phyloP scores from a whole-genome alignment of 2,888 invertebrate species.

The Cryptus armator region DNA sequence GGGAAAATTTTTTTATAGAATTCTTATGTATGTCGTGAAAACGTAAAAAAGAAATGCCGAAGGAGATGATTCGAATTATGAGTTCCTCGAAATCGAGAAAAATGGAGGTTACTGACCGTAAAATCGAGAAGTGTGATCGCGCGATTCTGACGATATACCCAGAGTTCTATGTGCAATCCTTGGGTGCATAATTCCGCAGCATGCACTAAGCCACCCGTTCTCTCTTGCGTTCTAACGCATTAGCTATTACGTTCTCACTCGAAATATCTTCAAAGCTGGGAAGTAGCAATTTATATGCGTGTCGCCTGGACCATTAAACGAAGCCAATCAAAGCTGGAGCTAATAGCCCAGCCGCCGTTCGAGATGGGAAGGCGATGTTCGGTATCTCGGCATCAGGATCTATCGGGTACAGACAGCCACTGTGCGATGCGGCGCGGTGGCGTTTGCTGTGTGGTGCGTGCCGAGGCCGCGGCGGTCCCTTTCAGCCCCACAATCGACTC shows the following conservation, averaged over 20 bases:
- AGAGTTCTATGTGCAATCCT: conserved; percentile 12
- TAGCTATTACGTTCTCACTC: conserved; percentile 70
- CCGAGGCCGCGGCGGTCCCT: conserved; percentile 74
- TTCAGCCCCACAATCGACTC: conserved; percentile 83
- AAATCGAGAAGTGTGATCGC: conserved; percentile 48
- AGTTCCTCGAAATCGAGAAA: neutral
- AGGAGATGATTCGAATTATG: neutral
- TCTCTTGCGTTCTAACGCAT: conserved; percentile 25
- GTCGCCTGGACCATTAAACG: conserved; percentile 84
- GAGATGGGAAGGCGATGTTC: conserved; percentile 80
- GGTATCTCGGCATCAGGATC: conserved; percentile 83
- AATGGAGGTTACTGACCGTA: neutral
- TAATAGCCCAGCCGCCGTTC: conserved; percentile 80
- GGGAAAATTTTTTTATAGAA: too few relatives aligned
- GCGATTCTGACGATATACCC: conserved; percentile 1
- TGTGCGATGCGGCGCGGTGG: conserved; percentile 61
- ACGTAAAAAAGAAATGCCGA: neutral
- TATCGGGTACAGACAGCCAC: conserved; percentile 81
- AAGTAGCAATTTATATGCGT: conserved; percentile 84
- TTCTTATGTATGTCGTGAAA: neutral
- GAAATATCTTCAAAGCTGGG: conserved; percentile 83
- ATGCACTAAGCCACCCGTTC: conserved; percentile 9
- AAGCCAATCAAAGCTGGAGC: conserved; percentile 84
- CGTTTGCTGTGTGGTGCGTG: conserved; percentile 70
- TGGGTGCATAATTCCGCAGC: neutral